Evolutionary conservation across 2,797 vertebrate species (phyloP).

Genomic region (Rhinella marina): DNA sequence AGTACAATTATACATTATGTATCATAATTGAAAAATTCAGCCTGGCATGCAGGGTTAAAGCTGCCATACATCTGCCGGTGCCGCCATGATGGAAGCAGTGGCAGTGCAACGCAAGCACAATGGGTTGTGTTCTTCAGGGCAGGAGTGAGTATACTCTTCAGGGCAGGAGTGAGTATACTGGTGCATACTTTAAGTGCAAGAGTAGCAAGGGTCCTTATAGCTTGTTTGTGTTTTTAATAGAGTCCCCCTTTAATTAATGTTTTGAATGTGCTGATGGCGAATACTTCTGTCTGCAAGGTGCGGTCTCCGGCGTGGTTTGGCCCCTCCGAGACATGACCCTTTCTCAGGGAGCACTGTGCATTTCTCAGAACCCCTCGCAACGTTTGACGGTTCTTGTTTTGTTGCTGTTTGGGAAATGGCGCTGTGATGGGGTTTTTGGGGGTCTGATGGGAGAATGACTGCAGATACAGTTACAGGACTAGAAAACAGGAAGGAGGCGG

Average conservation of each 20-base stretch:
- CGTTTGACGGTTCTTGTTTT: background rate
- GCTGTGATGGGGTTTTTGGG: background rate
- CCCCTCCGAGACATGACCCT: background rate
- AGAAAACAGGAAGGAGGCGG: slow-evolving; percentile 47
- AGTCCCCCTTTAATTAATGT: background rate
- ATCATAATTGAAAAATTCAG: too few species aligned
- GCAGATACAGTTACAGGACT: slow-evolving; percentile 23
- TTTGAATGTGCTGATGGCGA: background rate
- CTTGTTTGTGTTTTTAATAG: background rate
- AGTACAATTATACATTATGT: too few species aligned
- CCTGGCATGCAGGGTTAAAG: too few species aligned
- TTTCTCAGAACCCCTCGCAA: background rate
- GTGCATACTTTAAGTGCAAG: too few species aligned
- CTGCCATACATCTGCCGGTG: too few species aligned
- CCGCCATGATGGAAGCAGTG: too few species aligned
- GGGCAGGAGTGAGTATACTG: too few species aligned
- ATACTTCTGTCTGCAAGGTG: background rate
- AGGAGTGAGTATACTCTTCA: too few species aligned
- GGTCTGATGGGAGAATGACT: background rate
- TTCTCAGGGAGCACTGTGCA: background rate
- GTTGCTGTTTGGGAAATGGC: background rate
- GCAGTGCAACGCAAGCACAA: too few species aligned
- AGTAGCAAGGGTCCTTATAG: too few species aligned
- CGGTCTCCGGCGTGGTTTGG: background rate
- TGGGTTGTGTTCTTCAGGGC: too few species aligned